A percentile compares a stretch with the other conserved stretches of the same genome.
Evolutionary conservation across 2,797 vertebrate genomes (phyloP).

Genomic region (Enteromius viviparus): DNA sequence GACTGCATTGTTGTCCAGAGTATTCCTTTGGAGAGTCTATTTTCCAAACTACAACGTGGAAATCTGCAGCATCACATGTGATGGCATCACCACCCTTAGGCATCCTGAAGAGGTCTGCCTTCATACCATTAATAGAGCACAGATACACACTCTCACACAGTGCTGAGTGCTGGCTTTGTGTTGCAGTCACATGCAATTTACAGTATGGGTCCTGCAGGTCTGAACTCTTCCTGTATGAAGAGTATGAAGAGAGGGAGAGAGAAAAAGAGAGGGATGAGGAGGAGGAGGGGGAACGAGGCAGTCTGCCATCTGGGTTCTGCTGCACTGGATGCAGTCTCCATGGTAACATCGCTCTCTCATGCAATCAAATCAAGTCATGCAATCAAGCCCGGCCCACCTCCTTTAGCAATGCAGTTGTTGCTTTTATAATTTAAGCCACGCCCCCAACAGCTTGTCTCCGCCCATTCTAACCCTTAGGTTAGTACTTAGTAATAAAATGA

Average conservation of each 20-base stretch:
- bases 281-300: conserved; percentile 16
- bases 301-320: conserved; percentile 52
- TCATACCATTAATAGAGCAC: background rate
- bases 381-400: conserved; percentile 46
- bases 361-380: conserved; percentile 56
- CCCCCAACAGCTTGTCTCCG: background rate
- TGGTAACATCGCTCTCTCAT: conserved; percentile 56
- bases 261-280: conserved; percentile 3
- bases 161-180: conserved; percentile 38
- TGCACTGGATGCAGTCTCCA: conserved; percentile 63
- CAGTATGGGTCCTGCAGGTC: conserved; percentile 21
- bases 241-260: conserved; percentile 14
- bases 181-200: conserved; percentile 29
- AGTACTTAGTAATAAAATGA: background rate
- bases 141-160: background rate
- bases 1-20: conserved; percentile 4
- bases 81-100: conserved; percentile 19
- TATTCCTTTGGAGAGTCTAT: conserved; percentile 10
- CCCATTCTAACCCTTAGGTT: conserved; percentile 1
- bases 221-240: conserved; percentile 19
- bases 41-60: background rate
- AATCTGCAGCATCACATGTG: conserved; percentile 36
- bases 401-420: conserved; percentile 9
- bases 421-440: conserved; percentile 20
- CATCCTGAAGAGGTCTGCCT: conserved; percentile 16